Evolutionary conservation across 2,888 invertebrate genomes (phyloP), one percentile per base, ranked within the genome.

Genomic region (Saturnia pavonia): DNA sequence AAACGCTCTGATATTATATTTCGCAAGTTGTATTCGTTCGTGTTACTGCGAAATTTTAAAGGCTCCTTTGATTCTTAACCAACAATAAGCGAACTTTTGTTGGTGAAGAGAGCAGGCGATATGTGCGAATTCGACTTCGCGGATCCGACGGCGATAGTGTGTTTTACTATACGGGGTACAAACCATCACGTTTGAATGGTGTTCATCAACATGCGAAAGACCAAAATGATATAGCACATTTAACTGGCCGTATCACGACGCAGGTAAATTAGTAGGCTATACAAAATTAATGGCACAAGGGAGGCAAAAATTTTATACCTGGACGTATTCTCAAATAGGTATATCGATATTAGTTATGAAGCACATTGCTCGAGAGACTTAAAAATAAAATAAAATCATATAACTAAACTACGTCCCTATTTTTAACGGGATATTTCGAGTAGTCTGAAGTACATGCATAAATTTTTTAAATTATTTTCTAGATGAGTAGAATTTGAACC

Each of bases 261-360:
- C 92, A 90, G 91, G 91, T 88, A 78, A 79, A 80, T 75, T 79
- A 85, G 85, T 85, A 83, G 91, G 91, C 90, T 89, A 88, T 86
- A 85, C 85, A 82, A 84, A 86, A 85, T 84, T 82, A 88, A 89
- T 91, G 93, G 92, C 92, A 92, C 90, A 91, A 87, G 92, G 94
- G 93, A 93, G 93, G 94, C 91, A 86, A 87, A 80, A 77, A 76
- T 84, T 83, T 80, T 82, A 87, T 78, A 84, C 80, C 80, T 80
- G 76, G 80, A 84, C 75, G 74, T 82, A 81, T 76, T 81, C 79
- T 80, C 77, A 78, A 82, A 79, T 79, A 65, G 27, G 54, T 68
- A 76, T 74, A 76, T 75, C 76, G 71, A 78, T 77, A 84, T 82
- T 81, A 82, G 81, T 85, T 83, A 87, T 81, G 83, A 88, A 84